Evolutionary conservation across 2,797 vertebrate species (phyloP).

Genomic region (Morelia viridis): DNA sequence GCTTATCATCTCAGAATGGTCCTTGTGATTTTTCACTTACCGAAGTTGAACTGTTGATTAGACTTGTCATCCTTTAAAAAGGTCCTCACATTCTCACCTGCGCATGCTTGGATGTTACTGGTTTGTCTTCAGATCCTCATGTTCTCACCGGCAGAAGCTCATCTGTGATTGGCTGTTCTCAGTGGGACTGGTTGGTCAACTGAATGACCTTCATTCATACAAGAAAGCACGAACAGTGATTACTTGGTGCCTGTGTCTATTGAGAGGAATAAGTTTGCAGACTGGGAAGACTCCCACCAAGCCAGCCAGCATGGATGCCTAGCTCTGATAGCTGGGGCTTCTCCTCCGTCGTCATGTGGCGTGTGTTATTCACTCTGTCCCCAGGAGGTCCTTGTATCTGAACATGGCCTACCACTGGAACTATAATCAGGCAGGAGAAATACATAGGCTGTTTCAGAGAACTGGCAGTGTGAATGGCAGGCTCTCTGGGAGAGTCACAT

Average conservation of each 20-base stretch:
- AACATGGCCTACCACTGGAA: constrained; percentile 2
- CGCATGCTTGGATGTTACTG: constrained; percentile 37
- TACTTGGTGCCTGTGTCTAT: constrained; percentile 21
- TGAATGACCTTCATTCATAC: background rate
- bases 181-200: constrained; percentile 32
- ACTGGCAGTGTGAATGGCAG: background rate
- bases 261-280: background rate
- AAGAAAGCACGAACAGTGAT: constrained; percentile 21
- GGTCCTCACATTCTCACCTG: constrained; percentile 31
- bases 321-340: background rate
- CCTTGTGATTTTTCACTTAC: constrained; percentile 29
- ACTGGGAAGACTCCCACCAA: background rate
- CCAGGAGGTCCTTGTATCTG: background rate
- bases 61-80: constrained; percentile 17
- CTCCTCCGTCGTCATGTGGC: background rate
- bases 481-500: background rate
- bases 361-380: background rate
- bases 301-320: constrained; percentile 27
- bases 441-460: background rate
- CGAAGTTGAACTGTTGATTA: constrained; percentile 49
- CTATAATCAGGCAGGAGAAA: background rate
- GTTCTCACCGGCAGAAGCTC: constrained; percentile 13
- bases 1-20: constrained; percentile 6
- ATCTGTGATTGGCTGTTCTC: constrained; percentile 34
- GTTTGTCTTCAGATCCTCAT: constrained; percentile 18